Conservation (phyloP, 2,797 vertebrate genomes). For the Delichon dasypus region DNA sequence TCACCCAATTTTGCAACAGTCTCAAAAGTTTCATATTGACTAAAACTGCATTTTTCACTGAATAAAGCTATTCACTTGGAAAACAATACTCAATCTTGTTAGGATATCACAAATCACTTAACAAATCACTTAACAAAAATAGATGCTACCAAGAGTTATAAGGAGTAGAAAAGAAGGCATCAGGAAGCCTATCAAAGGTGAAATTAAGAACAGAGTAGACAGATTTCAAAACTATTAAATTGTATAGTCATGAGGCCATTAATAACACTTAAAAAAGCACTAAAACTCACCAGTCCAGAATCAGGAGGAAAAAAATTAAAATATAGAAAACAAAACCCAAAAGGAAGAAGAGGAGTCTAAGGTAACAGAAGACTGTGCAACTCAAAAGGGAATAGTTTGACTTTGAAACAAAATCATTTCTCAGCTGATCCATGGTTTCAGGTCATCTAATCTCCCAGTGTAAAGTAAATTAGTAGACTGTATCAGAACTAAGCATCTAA, state of each 20-base stretch:
- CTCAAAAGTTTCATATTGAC: background rate
- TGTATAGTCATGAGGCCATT: background rate
- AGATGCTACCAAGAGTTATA: background rate
- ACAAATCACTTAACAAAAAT: background rate
- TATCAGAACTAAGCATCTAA: background rate
- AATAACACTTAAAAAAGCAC: too few species aligned
- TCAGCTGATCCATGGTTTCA: background rate
- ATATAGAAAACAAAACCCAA: background rate
- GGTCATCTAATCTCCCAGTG: background rate
- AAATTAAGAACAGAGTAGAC: background rate
- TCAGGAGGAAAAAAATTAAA: background rate
- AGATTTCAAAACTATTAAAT: background rate
- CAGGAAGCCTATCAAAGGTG: background rate
- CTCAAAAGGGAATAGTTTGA: background rate
- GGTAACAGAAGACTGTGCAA: background rate
- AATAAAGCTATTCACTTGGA: background rate
- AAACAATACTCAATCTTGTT: background rate
- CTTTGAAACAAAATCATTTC: background rate
- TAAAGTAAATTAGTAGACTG: background rate
- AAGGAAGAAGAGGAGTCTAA: background rate
- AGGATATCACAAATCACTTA: background rate
- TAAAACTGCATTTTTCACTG: background rate
- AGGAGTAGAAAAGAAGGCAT: background rate
- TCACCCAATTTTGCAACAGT: background rate
- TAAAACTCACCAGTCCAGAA: background rate